Evolutionary conservation across 2,888 invertebrate species (phyloP), one percentile per base, ranked within the genome.

Genomic region (Buathra laborator): DNA sequence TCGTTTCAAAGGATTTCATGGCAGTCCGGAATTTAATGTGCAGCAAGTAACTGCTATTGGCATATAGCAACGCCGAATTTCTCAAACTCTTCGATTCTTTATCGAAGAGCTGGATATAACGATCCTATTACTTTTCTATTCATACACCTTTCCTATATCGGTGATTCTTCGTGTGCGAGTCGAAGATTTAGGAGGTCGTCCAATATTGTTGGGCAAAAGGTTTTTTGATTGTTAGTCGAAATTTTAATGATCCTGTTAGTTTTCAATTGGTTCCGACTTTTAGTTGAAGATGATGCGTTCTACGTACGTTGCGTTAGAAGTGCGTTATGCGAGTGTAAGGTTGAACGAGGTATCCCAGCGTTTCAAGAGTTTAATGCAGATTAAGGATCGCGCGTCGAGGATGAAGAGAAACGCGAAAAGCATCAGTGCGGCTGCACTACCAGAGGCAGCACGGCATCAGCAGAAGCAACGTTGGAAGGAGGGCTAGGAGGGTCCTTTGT

Each of bases 291-390:
- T 64, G 16, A 56, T 70, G 44, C 46, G 12, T 77, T 24, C 16
- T 46, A 46, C 82, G 86, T 71, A 76, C 70, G 83, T 53, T 82
- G 64, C 24, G 59, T 12, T 29, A 79, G 76, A 46, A 51, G 87
- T 86, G 87, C 85, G 86, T 86, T 37, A 78, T 78, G 86, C 90
- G 86, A 86, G 80, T 78, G 82, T 87, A 89, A 87, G 89, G 71
- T 80, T 59, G 59, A 70, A 19, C 89, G 87, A 87, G 89, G 90
- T 90, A 89, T 89, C 89, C 90, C 90, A 91, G 89, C 89, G 88
- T 59, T 29, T 59, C 59, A 29, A 59, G 91, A 92, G 91, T 93
- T 93, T 93, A 93, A 93, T 92, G 91, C 92, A 92, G 93, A 93
- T 93, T 93, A 93, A 92, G 92, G 92, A 87, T 87, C 81, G 88